Evolutionary conservation across 2,797 vertebrate species (phyloP).

Genomic region (Phalanger gymnotis): DNA sequence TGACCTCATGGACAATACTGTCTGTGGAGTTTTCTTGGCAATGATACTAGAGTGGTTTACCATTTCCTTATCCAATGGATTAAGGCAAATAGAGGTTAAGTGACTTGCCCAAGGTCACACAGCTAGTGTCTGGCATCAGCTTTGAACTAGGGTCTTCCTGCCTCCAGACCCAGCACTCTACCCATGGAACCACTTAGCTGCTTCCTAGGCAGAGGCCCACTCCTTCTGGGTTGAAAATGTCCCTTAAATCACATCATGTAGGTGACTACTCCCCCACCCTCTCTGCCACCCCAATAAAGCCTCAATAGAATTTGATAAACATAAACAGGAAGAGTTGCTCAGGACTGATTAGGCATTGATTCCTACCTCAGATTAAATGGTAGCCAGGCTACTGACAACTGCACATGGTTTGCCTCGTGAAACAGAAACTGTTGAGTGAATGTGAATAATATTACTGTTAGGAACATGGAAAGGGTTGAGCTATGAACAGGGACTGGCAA

Average conservation of each 20-base stretch:
- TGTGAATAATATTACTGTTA: not conserved
- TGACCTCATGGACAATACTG: not conserved
- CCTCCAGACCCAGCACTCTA: constrained; percentile 58
- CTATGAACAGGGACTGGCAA: not conserved
- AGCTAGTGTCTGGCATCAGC: constrained; percentile 45
- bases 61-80: not conserved
- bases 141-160: constrained; percentile 52
- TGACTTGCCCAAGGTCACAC: constrained; percentile 28
- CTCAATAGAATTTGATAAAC: not conserved
- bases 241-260: not conserved
- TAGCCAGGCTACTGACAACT: no score
- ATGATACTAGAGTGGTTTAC: not conserved
- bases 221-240: not conserved
- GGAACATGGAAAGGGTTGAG: not conserved
- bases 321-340: not conserved
- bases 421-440: no score
- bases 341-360: not conserved
- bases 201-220: not conserved
- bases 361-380: no score
- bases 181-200: not conserved
- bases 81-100: not conserved
- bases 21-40: not conserved
- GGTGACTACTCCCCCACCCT: not conserved
- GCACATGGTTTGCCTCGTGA: no score
- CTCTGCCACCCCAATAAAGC: not conserved